These are phyloP conservation scores for Nezara viridula DNA, from an alignment of 2,888 invertebrate species.

Conservation along the genomic window DNA sequence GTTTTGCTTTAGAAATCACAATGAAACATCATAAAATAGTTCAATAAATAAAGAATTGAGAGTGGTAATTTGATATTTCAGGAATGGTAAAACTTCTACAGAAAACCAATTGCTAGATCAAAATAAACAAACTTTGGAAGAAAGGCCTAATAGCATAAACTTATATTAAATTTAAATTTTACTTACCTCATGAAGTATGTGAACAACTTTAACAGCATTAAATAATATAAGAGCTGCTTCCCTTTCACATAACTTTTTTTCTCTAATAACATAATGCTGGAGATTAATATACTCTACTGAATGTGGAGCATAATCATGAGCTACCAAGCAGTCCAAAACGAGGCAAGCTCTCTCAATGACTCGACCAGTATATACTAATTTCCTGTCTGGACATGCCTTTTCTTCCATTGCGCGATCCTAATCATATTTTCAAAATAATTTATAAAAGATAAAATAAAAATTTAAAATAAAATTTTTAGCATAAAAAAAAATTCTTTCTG, in stretches of 20 bases:
- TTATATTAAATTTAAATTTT: background rate
- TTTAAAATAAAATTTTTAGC: no score
- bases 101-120: background rate
- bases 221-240: constrained; percentile 82
- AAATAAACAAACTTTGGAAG: background rate
- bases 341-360: constrained; percentile 77
- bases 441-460: background rate
- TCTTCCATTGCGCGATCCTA: constrained; percentile 81
- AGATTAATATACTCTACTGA: constrained; percentile 77
- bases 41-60: no score
- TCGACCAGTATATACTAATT: constrained; percentile 73
- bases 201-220: constrained; percentile 81
- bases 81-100: no score
- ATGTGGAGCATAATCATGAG: constrained; percentile 76
- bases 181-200: constrained; percentile 79
- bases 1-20: no score
- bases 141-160: no score
- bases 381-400: constrained; percentile 71
- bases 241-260: constrained; percentile 81
- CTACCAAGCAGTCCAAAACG: constrained; percentile 80
- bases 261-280: constrained; percentile 83
- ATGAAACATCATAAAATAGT: no score
- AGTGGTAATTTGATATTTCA: no score
- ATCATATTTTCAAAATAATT: constrained; percentile 61
- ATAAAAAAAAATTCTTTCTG: no score